Conservation (phyloP, 2,113 vertebrate species). For the Murina feae region DNA sequence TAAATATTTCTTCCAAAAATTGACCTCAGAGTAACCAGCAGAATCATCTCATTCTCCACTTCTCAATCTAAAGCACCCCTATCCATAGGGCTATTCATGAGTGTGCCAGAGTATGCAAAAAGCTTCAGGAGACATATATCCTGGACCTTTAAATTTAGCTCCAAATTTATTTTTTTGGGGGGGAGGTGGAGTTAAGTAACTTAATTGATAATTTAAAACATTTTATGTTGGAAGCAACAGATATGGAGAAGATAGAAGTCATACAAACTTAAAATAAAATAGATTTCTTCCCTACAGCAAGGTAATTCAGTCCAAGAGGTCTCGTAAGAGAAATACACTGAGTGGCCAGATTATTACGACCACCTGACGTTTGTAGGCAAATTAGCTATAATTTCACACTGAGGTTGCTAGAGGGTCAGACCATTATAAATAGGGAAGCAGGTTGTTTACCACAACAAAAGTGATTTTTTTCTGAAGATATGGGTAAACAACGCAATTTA, state of each 20-base stretch:
- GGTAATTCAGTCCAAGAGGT: not conserved
- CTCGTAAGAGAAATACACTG: not conserved
- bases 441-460: no score
- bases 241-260: not conserved
- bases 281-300: constrained; percentile 10
- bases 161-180: not conserved
- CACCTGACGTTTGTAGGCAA: no score
- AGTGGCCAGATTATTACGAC: no score
- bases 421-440: no score
- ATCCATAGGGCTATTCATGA: not conserved
- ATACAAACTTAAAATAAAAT: not conserved
- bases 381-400: no score
- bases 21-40: not conserved
- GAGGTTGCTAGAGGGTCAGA: no score
- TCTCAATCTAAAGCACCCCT: not conserved
- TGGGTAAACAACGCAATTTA: no score
- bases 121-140: not conserved
- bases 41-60: not conserved
- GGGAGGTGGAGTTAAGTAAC: not conserved
- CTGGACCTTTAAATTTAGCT: not conserved
- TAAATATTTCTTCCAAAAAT: not conserved
- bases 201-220: not conserved
- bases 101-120: not conserved
- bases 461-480: no score
- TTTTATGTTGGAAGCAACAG: constrained; percentile 4